Evolutionary conservation across 2,113 vertebrate genomes (phyloP).

Genomic region (Cepphus grylle): DNA sequence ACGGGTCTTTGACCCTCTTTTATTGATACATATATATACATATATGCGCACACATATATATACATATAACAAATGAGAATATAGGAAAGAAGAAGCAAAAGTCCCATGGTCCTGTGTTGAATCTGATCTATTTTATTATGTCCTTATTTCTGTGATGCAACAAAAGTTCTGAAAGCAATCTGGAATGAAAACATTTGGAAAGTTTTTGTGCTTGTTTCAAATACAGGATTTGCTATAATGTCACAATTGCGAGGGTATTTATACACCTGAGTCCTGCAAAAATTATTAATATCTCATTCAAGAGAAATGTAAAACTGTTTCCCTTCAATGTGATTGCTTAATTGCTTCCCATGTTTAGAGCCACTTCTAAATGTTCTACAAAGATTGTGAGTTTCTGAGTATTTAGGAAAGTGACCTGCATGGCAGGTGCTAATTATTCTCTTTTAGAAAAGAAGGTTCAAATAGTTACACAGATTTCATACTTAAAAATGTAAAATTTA

Average conservation of each 20-base stretch:
- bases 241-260: background rate
- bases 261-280: background rate
- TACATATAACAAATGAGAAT: background rate
- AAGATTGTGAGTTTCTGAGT: background rate
- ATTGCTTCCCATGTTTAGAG: background rate
- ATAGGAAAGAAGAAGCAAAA: background rate
- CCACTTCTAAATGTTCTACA: background rate
- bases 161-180: background rate
- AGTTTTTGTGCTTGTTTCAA: background rate
- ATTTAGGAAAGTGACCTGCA: background rate
- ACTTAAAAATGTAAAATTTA: background rate
- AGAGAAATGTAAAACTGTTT: background rate
- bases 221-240: background rate
- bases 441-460: background rate
- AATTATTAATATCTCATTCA: background rate
- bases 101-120: background rate
- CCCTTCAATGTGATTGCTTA: background rate
- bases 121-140: background rate
- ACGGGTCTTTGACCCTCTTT: background rate
- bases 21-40: background rate
- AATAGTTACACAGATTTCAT: background rate
- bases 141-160: background rate
- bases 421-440: background rate
- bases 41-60: background rate
- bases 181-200: background rate